Evolutionary conservation across 2,797 vertebrate species (phyloP).

Genomic region (Euphonia xanthogaster): DNA sequence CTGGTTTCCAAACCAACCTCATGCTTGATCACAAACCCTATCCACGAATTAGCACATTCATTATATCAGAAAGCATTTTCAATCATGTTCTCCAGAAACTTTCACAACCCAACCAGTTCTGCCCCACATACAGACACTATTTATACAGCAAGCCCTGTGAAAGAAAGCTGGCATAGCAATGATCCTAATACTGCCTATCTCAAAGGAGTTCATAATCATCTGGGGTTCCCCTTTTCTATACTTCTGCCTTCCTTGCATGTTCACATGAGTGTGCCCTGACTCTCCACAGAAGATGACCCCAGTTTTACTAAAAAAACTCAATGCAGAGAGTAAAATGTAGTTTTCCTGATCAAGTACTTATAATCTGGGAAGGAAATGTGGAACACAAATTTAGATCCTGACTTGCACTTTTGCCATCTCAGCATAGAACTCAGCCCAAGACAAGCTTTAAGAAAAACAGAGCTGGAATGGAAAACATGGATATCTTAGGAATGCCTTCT

Average conservation of each 20-base stretch:
- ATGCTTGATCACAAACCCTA: background rate
- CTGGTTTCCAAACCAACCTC: background rate
- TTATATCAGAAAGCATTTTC: background rate
- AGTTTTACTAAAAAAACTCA: background rate
- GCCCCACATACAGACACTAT: background rate
- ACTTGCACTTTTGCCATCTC: background rate
- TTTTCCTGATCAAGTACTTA: background rate
- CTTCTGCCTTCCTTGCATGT: background rate
- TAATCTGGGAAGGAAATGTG: background rate
- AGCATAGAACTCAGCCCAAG: background rate
- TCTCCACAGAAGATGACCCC: background rate
- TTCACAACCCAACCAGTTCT: background rate
- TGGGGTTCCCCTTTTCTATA: background rate
- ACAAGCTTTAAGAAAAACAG: background rate
- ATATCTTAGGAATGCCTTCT: background rate
- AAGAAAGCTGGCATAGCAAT: background rate
- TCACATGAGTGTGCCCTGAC: background rate
- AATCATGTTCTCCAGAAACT: fast-evolving
- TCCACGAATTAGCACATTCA: background rate
- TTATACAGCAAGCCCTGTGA: background rate
- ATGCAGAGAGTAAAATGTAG: background rate
- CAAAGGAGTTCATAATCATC: background rate
- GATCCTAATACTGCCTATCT: background rate
- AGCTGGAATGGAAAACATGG: background rate
- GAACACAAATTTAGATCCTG: background rate